Evolutionary conservation across 2,113 vertebrate genomes (phyloP), one percentile per base, ranked within the genome.

Genomic region (Indri indri): DNA sequence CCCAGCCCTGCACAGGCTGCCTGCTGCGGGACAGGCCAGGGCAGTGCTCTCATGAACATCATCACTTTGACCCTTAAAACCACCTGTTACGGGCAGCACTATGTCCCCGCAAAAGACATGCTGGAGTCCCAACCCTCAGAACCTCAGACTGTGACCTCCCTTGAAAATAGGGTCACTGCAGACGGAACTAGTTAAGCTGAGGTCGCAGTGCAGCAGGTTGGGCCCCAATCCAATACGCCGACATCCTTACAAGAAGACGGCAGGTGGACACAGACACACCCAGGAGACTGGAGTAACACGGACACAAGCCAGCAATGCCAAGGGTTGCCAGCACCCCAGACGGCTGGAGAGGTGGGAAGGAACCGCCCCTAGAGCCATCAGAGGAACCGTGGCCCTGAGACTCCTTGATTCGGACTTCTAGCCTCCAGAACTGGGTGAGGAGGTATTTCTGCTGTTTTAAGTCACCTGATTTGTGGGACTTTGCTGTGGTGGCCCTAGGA

Each of bases 181-280:
- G 61, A 10, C 1, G 14, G 4, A 1, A 12, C 4, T 2, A 0
- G 57, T 12, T 3, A 20, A 17, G 22, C 47, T 1, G 20, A 22
- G 0, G n/a, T 54, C 8, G 2, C 1, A 4, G 23, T 0, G 57
- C 8, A 12, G 42, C 13, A 14, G 27, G 18, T 23, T n/a, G 57
- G 37, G 12, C 54, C 52, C 50, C 18, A 2, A 8, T 37, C 63
- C 11, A 0, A 10, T 0, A 42, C 1, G 22, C 54, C 0, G 0
- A 45, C 7, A 20, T 40, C 77, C 45, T 45, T 8, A 4, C 1
- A 6, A 16, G 68, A 61, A n/a, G 14, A 18, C 0, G 0, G 5
- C 27, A 12, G 0, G 34, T 12, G 18, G 14, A 4, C 37, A n/a
- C 71, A 37, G 37, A 59, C 45, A 8, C 18, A 5, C 17, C 23